Base-by-base conservation (phyloP, 2,888 invertebrate species). In the Eupeodes latifasciatus region DNA sequence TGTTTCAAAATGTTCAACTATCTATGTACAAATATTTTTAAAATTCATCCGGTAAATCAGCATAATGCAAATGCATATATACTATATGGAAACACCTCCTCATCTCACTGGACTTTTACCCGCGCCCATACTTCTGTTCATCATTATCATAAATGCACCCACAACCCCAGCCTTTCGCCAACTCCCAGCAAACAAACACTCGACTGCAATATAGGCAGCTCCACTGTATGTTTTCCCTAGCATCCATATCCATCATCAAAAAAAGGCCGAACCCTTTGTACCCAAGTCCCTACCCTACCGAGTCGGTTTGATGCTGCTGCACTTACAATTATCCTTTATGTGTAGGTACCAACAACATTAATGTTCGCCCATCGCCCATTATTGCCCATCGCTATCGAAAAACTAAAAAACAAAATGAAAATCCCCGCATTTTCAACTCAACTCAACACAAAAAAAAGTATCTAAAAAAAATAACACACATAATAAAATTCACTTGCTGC, bases 291-390 rank as follows among this genome's bases (percentile, higher is more conserved):
- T 27, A 27, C 27, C 27, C 27, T 27, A 27, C 27, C 27, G 27
- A 64, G 55, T 57, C 75, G 62, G 40, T 11, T 47, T 47, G 40
- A 40, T 27, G 27, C 27, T 27, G 47, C 44, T 57, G 72, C 79
- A 76, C 83, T 86, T 83, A 83, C 83, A 83, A 69, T 86, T 86
- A 83, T 79, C 76, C 83, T 40, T 67, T 83, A 76, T 83, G 57
- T 40, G 53, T n/a, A n/a, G n/a, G n/a, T 16, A 55, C 51, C 72
- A 67, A 79, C 82, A 76, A 27, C 27, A 27, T 27, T 69, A 69
- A 75, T 82, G 78, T 71, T 67, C 66, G 19, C 66, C 27, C 27
- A 27, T 40, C 19, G 19, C 19, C 19, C 27, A 27, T 27, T 3
- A 27, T 40, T 9, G 40, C 40, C 40, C 40, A 5, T 40, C 40